Conservation (phyloP, 2,113 vertebrate genomes). For the Mesitornis unicolor region DNA sequence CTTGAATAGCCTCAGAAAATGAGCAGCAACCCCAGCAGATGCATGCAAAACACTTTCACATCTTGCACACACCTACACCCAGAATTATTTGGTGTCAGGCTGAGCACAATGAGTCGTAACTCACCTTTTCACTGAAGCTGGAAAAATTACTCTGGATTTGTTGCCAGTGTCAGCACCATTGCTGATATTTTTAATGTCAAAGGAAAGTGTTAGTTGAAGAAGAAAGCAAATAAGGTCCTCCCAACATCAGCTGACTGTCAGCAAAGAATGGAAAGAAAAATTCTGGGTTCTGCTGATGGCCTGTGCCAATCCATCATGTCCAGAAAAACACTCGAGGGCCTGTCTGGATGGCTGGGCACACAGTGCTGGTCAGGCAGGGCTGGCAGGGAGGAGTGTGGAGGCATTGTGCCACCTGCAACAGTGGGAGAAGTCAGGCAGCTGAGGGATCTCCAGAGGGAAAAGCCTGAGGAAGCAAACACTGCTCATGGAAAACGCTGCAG, state of each 20-base stretch:
- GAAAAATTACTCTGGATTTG: background rate
- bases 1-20: background rate
- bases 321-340: background rate
- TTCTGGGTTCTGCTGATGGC: background rate
- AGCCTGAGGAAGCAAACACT: background rate
- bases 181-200: background rate
- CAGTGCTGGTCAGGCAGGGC: background rate
- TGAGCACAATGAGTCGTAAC: background rate
- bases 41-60: background rate
- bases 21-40: background rate
- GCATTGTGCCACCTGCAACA: background rate
- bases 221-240: background rate
- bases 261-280: slow-evolving; percentile 7
- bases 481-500: background rate
- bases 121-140: background rate
- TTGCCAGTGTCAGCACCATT: background rate
- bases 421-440: background rate
- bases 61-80: background rate
- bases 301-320: background rate
- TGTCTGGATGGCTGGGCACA: background rate
- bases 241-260: background rate
- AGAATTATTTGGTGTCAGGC: background rate
- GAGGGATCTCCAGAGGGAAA: background rate
- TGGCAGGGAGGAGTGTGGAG: background rate
- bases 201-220: background rate